Conservation (phyloP, 2,888 invertebrate species). For the Rhopalosiphum nymphaeae region DNA sequence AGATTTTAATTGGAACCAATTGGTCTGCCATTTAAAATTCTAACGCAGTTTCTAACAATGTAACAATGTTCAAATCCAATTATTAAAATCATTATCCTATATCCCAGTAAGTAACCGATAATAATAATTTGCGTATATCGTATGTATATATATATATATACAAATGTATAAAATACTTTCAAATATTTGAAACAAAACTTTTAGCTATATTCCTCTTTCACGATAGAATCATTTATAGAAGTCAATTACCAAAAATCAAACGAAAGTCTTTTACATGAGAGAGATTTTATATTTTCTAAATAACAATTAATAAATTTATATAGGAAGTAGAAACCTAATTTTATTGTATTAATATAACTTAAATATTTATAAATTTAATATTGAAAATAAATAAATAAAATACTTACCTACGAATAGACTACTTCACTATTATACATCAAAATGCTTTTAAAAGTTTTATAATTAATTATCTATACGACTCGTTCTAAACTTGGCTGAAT, state of each 20-base stretch:
- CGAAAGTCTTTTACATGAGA: neutral
- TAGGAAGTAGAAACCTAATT: neutral
- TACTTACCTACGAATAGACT: neutral
- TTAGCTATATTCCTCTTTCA: neutral
- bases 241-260: neutral
- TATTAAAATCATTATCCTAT: neutral
- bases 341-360: neutral
- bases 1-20: conserved; percentile 13
- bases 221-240: neutral
- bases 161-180: neutral
- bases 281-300: neutral
- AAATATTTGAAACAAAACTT: neutral
- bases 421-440: neutral
- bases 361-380: neutral
- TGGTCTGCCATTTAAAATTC: neutral
- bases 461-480: neutral
- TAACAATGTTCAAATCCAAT: neutral
- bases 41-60: conserved; percentile 11
- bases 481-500: neutral
- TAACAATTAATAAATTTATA: neutral
- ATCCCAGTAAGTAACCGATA: neutral
- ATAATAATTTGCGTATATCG: too few species aligned
- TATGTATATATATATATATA: neutral
- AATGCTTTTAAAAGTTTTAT: conserved; percentile 17
- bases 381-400: neutral